Evolutionary conservation across 2,113 vertebrate genomes (phyloP).

Genomic region (Eulemur rufifrons): DNA sequence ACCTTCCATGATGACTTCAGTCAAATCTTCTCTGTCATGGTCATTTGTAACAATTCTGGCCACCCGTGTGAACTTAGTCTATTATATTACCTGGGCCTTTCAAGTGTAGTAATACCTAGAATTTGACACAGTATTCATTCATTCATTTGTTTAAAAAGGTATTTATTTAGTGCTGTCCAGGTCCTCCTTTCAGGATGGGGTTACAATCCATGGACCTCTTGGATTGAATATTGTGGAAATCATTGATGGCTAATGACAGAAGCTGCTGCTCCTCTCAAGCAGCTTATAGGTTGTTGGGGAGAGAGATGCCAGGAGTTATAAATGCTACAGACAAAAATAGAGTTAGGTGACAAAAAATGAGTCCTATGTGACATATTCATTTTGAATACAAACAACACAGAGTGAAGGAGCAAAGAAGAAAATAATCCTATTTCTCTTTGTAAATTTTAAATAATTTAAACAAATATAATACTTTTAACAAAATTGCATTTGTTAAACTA

Average conservation of each 20-base stretch:
- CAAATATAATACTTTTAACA: background rate
- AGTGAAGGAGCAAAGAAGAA: background rate
- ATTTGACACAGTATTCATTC: background rate
- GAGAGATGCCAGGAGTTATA: background rate
- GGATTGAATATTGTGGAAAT: background rate
- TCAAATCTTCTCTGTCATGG: background rate
- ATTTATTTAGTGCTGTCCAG: background rate
- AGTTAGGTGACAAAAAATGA: background rate
- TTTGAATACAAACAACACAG: background rate
- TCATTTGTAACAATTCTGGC: background rate
- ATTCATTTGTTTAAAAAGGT: background rate
- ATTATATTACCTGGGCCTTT: background rate
- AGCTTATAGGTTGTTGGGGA: background rate
- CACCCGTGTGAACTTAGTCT: background rate
- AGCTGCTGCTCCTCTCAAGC: background rate
- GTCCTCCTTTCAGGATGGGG: background rate
- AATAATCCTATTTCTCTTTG: background rate
- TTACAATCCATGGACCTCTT: background rate
- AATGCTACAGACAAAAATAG: background rate
- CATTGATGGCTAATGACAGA: background rate
- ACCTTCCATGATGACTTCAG: background rate
- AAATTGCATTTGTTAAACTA: background rate
- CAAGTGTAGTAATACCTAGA: background rate
- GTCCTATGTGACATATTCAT: background rate
- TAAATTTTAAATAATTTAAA: conserved; percentile 11